Percentiles rank a stretch among this genome's conserved stretches.
Conservation (phyloP, 1,140 invertebrate genomes). For the Papilio xuthus region DNA sequence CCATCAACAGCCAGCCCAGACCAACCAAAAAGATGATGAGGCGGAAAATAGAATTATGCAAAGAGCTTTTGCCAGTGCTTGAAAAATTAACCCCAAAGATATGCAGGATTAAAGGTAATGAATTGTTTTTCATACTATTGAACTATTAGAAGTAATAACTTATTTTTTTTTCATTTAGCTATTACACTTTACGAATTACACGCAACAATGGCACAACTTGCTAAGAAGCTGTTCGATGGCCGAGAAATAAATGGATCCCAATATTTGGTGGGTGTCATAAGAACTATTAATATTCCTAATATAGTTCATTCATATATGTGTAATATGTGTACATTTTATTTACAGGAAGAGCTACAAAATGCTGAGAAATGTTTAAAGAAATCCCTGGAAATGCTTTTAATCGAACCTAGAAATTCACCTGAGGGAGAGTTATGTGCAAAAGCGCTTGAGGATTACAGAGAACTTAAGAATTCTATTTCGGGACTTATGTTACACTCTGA, state of each 20-base stretch:
- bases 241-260: constrained; percentile 80
- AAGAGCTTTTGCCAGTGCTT: constrained; percentile 85
- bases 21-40: constrained; percentile 82
- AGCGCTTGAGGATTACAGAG: constrained; percentile 85
- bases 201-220: constrained; percentile 84
- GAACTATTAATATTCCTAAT: not conserved
- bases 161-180: constrained; percentile 72
- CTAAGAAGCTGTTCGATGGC: constrained; percentile 83
- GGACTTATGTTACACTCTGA: constrained; percentile 74
- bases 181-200: constrained; percentile 89
- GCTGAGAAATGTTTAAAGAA: constrained; percentile 84
- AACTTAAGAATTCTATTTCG: constrained; percentile 82
- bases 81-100: constrained; percentile 88
- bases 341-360: constrained; percentile 77
- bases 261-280: constrained; percentile 67
- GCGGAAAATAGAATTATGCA: constrained; percentile 85
- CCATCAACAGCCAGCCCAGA: constrained; percentile 78
- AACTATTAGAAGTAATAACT: not conserved
- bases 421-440: constrained; percentile 86
- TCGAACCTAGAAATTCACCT: constrained; percentile 87
- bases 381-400: constrained; percentile 85
- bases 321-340: constrained; percentile 39
- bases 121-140: not conserved
- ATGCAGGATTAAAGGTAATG: constrained; percentile 85
- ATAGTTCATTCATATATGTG: not conserved